Base-by-base conservation (phyloP, 2,113 vertebrate species). In the Litocranius walleri region DNA sequence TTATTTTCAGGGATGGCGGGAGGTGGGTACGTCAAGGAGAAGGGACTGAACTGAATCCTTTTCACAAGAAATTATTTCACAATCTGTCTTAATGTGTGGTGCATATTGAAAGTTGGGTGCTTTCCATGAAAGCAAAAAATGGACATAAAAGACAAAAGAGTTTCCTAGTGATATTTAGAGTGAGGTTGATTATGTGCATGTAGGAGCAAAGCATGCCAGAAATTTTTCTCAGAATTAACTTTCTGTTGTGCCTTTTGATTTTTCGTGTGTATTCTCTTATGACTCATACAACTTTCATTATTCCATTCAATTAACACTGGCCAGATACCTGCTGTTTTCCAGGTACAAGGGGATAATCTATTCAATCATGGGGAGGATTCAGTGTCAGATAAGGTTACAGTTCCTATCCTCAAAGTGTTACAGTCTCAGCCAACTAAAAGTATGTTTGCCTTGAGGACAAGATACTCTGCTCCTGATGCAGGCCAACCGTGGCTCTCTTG, bases 111-210 rank as follows among this genome's bases (percentile, higher is more conserved):
- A 92, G 71, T 57, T 86, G 67, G 40, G 45, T 90, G 19, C 16
- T 78, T 93, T 97, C 59, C 89, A 54, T 61, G 45, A 45, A 71
- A 90, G 88, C 48, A 82, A 86, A 86, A 96, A 97, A 54, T 56
- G 50, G 36, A n/a, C 50, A 5, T 64, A 62, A 94, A 64, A 82
- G 43, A 87, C 71, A 89, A 91, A 59, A 62, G 27, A 61, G 43
- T 59, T 67, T 48, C 64, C 64, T 62, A 95, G 23, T 61, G 74
- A 77, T 86, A 52, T 45, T 96, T 86, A 91, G 56, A 91, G 30
- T 88, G 3, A 62, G 14, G 7, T 25, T 62, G 54, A 40, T 54
- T 74, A 56, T 59, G 64, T 74, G 67, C 62, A 64, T 64, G 13
- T 64, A 45, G 48, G 33, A 95, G 59, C 80, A 94, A 92, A 96